Evolutionary conservation across 1,140 invertebrate genomes (phyloP).

Genomic region (Drosophila dunni): DNA sequence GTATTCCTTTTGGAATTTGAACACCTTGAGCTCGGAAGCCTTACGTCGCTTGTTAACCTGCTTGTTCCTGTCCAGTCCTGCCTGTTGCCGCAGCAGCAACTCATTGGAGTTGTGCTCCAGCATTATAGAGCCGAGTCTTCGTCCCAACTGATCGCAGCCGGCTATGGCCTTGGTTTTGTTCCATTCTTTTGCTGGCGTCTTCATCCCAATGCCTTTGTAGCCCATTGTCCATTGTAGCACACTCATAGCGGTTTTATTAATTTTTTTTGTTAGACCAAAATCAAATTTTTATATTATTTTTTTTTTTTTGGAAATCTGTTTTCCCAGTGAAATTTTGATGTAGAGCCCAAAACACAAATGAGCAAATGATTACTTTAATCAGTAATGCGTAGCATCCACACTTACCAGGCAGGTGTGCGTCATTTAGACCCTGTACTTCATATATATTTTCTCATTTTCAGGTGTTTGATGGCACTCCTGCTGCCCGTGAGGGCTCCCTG

Average conservation of each 20-base stretch:
- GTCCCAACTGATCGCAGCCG: slow-evolving; percentile 29
- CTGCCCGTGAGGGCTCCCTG: slow-evolving; percentile 94
- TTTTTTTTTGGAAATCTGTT: background rate
- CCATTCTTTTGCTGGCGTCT: background rate
- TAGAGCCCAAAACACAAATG: background rate
- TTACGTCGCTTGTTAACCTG: background rate
- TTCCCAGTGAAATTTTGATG: slow-evolving; percentile 1
- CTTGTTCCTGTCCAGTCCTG: slow-evolving; percentile 39
- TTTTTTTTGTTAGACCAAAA: background rate
- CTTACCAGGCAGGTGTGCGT: too few species aligned
- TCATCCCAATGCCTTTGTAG: slow-evolving; percentile 5
- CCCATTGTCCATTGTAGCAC: slow-evolving; percentile 25
- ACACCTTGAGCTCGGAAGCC: background rate
- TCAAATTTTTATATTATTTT: background rate
- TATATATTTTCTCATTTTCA: slow-evolving; percentile 76
- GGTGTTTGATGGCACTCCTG: slow-evolving; percentile 99
- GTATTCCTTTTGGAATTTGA: slow-evolving; percentile 35
- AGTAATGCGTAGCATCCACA: too few species aligned
- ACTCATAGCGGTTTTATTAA: slow-evolving; percentile 28
- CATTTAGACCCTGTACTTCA: background rate
- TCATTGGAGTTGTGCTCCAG: slow-evolving; percentile 22
- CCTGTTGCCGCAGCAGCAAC: slow-evolving; percentile 38
- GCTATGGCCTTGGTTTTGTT: slow-evolving; percentile 4
- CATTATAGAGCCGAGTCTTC: slow-evolving; percentile 21
- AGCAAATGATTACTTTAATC: background rate